Conservation (phyloP, 2,113 vertebrate species). For the Arenaria interpres region DNA sequence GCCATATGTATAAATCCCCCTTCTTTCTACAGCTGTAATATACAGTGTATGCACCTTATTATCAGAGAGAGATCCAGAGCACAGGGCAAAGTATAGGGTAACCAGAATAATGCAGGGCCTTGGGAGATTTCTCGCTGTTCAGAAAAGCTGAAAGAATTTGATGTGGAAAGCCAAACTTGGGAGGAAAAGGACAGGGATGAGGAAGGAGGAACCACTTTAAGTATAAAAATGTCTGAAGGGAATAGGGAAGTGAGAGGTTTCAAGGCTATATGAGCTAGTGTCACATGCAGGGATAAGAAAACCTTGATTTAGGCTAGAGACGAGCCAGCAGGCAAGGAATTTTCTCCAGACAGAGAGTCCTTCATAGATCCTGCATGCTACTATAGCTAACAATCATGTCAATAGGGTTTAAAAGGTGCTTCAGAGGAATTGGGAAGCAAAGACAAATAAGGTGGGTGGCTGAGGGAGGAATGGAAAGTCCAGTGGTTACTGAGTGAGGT, state of each 20-base stretch:
- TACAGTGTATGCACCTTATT: neutral
- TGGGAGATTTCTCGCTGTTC: neutral
- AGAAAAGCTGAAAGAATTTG: neutral
- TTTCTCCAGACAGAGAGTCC: conserved; percentile 10
- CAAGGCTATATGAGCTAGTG: conserved; percentile 16
- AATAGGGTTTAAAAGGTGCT: conserved; percentile 53
- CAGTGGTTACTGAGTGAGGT: conserved; percentile 54
- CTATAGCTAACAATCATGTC: conserved; percentile 18
- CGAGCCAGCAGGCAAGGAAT: neutral
- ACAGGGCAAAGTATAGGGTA: neutral
- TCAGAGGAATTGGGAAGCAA: conserved; percentile 30
- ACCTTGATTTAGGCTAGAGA: conserved; percentile 23
- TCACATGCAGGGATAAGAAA: neutral
- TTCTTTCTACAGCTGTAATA: conserved; percentile 36
- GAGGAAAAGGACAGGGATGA: neutral
- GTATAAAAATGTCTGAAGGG: neutral
- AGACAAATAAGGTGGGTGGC: conserved; percentile 56
- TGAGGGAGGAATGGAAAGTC: conserved; percentile 54
- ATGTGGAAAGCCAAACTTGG: neutral
- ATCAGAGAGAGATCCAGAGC: neutral
- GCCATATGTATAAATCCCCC: conserved; percentile 8
- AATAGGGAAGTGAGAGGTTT: neutral
- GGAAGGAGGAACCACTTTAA: neutral
- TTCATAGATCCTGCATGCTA: neutral
- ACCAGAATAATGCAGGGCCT: neutral